Conservation (phyloP, 1,140 invertebrate genomes). For the Cyclargus thomasi region DNA sequence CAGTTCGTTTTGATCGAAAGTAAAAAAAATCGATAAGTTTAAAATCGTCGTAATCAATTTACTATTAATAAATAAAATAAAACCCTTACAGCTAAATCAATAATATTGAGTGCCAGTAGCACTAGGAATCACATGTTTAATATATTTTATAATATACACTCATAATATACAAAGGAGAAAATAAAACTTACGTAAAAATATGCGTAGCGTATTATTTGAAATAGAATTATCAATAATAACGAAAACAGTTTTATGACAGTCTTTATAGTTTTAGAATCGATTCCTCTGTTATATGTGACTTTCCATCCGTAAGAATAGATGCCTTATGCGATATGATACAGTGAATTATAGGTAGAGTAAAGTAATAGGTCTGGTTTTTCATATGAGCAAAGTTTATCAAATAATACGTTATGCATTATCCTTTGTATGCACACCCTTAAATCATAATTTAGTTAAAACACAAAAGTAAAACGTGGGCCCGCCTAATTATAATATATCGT, state of each 20-base stretch:
- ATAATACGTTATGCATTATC: not conserved
- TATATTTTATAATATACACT: not conserved
- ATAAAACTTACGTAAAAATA: conserved; percentile 13
- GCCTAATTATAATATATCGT: conserved; percentile 10
- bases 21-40: not conserved
- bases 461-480: conserved; percentile 14
- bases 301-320: not conserved
- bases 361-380: not conserved
- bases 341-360: no score
- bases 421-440: not conserved
- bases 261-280: not conserved
- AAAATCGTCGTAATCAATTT: not conserved
- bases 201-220: not conserved
- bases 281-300: not conserved
- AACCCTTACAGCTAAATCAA: not conserved
- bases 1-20: no score
- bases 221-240: not conserved
- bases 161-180: conserved; percentile 6
- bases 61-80: not conserved
- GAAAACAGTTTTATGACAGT: not conserved
- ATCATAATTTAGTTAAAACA: not conserved
- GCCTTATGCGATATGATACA: not conserved
- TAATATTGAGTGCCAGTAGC: not conserved
- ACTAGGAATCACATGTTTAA: not conserved
- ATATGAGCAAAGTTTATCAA: not conserved